These are phyloP conservation scores for Talpa occidentalis DNA, from an alignment of 2,113 vertebrate genomes.

Conservation along the genomic window DNA sequence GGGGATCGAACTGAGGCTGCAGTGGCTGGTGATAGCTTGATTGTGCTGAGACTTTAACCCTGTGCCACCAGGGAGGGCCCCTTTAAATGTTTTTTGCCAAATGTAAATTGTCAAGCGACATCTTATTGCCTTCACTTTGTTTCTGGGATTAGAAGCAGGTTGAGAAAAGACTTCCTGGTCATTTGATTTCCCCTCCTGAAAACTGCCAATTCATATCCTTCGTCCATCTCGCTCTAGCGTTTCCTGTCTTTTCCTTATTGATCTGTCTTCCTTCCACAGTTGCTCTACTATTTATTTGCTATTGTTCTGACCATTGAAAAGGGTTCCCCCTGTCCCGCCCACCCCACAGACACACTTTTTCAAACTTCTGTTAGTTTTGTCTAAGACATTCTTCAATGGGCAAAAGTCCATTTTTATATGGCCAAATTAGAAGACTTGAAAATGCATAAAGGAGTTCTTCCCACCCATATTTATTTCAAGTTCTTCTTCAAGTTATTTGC, in stretches of 20 bases:
- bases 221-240: not conserved
- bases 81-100: not conserved
- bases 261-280: not conserved
- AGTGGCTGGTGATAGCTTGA: too few species aligned
- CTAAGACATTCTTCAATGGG: not conserved
- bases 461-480: not conserved
- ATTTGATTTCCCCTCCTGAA: not conserved
- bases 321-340: too few species aligned
- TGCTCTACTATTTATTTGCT: not conserved
- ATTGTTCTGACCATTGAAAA: not conserved
- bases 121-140: not conserved
- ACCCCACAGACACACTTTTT: not conserved
- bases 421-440: not conserved
- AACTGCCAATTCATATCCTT: not conserved
- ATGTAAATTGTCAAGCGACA: not conserved
- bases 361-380: not conserved
- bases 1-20: too few species aligned
- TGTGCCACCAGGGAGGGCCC: too few species aligned
- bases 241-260: not conserved
- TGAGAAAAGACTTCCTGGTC: not conserved
- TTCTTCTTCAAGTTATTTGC: not conserved
- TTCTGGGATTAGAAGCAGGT: not conserved
- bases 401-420: not conserved
- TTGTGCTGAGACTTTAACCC: too few species aligned
- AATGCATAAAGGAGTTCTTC: not conserved